Evolutionary conservation across 1,140 invertebrate species (phyloP).

Genomic region (Drosophila nikananu): DNA sequence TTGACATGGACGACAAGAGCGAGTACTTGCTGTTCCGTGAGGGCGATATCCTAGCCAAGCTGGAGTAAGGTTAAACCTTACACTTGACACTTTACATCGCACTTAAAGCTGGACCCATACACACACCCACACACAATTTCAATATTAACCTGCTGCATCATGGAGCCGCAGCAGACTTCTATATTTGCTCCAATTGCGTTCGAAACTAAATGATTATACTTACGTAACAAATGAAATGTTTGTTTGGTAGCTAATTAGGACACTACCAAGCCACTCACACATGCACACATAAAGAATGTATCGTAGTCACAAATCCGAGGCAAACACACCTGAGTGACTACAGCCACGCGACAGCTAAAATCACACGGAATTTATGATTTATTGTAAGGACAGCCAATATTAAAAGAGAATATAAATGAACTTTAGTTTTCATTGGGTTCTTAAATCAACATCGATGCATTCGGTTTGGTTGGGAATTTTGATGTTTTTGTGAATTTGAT

Average conservation of each 20-base stretch:
- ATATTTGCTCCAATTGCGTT: conserved; percentile 55
- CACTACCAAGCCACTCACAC: neutral
- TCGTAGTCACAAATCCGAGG: neutral
- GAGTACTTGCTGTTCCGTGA: conserved; percentile 98
- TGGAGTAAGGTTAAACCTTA: conserved; percentile 86
- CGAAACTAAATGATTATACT: conserved; percentile 74
- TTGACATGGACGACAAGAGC: conserved; percentile 91
- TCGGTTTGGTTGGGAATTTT: neutral
- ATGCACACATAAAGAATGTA: neutral
- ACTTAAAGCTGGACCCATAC: neutral
- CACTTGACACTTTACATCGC: neutral
- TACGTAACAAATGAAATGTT: conserved; percentile 59
- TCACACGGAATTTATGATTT: neutral
- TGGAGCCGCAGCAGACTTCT: neutral
- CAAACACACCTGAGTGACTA: neutral
- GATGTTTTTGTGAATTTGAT: too few species aligned
- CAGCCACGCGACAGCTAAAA: neutral
- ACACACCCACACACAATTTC: neutral
- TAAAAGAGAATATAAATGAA: neutral
- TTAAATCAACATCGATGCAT: too few species aligned
- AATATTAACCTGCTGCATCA: neutral
- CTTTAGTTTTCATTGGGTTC: too few species aligned
- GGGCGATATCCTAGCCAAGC: conserved; percentile 97
- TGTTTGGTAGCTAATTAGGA: conserved; percentile 60
- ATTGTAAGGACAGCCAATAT: conserved; percentile 15